Evolutionary conservation across 1,140 invertebrate genomes (phyloP).

Genomic region (Sarcophaga bullata): DNA sequence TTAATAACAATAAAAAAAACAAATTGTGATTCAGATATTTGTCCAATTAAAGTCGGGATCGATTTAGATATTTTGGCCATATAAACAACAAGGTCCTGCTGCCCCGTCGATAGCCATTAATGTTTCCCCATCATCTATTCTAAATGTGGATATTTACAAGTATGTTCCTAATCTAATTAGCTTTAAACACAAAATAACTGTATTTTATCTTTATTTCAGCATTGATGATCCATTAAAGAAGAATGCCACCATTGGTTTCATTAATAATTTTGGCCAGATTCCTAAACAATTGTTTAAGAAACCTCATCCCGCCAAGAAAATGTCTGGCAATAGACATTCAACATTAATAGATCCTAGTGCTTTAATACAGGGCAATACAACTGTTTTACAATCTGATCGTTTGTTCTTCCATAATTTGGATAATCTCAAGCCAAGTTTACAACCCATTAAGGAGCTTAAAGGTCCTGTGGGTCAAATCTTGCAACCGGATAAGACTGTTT

Average conservation of each 20-base stretch:
- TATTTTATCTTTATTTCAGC: slow-evolving; percentile 68
- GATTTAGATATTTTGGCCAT: slow-evolving; percentile 99
- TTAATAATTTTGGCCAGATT: slow-evolving; percentile 99
- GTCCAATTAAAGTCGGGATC: slow-evolving; percentile 97
- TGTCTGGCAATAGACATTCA: slow-evolving; percentile 77
- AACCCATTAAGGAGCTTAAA: slow-evolving; percentile 81
- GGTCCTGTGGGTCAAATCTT: slow-evolving; percentile 96
- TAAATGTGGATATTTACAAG: slow-evolving; percentile 99
- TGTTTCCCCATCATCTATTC: slow-evolving; percentile 99
- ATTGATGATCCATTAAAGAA: slow-evolving; percentile 99
- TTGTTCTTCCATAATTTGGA: slow-evolving; percentile 97
- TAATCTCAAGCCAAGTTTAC: slow-evolving; percentile 82
- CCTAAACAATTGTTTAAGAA: slow-evolving; percentile 98
- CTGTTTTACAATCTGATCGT: slow-evolving; percentile 75
- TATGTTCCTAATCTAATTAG: slow-evolving; percentile 62
- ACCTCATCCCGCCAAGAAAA: slow-evolving; percentile 95
- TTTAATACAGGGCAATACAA: slow-evolving; percentile 77
- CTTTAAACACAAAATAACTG: neutral
- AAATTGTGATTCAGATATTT: too few relatives aligned
- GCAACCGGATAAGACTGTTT: slow-evolving; percentile 85
- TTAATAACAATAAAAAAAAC: neutral
- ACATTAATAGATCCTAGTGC: slow-evolving; percentile 80
- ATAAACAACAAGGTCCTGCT: slow-evolving; percentile 91
- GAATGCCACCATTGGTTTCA: slow-evolving; percentile 99
- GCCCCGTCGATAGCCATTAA: slow-evolving; percentile 94